Conservation (phyloP, 2,797 vertebrate genomes). For the Acanthurus tractus region DNA sequence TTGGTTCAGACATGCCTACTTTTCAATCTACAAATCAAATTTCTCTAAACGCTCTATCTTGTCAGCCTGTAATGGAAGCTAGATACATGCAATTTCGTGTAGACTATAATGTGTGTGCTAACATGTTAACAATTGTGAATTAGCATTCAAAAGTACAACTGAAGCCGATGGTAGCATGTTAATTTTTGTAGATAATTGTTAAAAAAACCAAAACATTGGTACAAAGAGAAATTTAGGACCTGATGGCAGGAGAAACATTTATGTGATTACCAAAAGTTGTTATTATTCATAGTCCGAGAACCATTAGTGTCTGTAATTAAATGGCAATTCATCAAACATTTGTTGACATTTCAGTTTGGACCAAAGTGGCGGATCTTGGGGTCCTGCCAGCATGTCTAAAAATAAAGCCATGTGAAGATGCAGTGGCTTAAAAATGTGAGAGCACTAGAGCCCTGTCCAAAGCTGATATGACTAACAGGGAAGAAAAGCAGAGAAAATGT, state of each 20-base stretch:
- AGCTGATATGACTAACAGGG: background rate
- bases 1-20: too few species aligned
- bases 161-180: background rate
- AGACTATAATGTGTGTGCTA: background rate
- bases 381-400: background rate
- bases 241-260: background rate
- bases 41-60: too few species aligned
- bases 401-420: background rate
- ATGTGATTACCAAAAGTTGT: background rate
- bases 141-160: too few species aligned
- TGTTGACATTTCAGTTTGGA: background rate
- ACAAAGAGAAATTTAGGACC: background rate
- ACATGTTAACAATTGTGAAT: background rate
- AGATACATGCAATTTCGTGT: too few species aligned
- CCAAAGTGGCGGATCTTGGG: background rate
- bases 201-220: background rate
- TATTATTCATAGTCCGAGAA: background rate
- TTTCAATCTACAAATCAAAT: too few species aligned
- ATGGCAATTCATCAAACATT: background rate
- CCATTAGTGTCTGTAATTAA: background rate
- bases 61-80: too few species aligned
- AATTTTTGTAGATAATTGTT: background rate
- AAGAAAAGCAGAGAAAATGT: too few species aligned
- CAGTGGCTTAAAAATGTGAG: background rate
- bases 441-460: background rate